phyloP scores from a whole-genome alignment of 2,888 invertebrate species.

The Pseudococcus jackbeardsleyi region DNA sequence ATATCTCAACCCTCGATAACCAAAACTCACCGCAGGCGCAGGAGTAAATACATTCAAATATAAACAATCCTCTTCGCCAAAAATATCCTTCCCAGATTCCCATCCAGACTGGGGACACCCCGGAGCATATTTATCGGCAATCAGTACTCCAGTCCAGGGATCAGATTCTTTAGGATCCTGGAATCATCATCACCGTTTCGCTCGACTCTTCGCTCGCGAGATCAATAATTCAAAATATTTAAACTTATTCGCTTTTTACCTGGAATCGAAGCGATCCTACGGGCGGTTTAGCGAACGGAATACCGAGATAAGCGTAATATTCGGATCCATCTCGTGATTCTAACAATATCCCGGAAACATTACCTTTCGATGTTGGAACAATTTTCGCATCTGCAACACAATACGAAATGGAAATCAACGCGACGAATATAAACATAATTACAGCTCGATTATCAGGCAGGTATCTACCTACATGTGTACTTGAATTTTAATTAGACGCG shows the following conservation, averaged over 20 bases:
- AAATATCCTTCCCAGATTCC: conserved; percentile 67
- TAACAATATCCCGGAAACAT: not conserved
- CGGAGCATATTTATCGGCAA: conserved; percentile 70
- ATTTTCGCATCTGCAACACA: not conserved
- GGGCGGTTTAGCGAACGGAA: conserved; percentile 71
- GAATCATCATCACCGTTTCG: not conserved
- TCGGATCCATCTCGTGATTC: conserved; percentile 68
- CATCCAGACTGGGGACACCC: conserved; percentile 70
- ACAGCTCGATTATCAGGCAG: not conserved
- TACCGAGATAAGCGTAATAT: conserved; percentile 69
- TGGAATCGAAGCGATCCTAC: conserved; percentile 70
- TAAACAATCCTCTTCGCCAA: conserved; percentile 72
- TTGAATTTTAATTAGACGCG: not conserved
- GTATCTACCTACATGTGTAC: not conserved
- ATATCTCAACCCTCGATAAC: not conserved
- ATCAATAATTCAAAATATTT: no score
- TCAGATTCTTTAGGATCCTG: conserved; percentile 46
- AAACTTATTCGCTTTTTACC: conserved; percentile 67
- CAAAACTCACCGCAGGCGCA: not conserved
- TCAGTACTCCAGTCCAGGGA: conserved; percentile 70
- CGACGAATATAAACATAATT: not conserved
- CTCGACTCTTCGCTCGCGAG: not conserved
- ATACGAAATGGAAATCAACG: not conserved
- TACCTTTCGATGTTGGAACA: not conserved
- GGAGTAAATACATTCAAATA: conserved; percentile 72